Base-by-base conservation (phyloP, 2,888 invertebrate genomes). In the Tenthredo notha region DNA sequence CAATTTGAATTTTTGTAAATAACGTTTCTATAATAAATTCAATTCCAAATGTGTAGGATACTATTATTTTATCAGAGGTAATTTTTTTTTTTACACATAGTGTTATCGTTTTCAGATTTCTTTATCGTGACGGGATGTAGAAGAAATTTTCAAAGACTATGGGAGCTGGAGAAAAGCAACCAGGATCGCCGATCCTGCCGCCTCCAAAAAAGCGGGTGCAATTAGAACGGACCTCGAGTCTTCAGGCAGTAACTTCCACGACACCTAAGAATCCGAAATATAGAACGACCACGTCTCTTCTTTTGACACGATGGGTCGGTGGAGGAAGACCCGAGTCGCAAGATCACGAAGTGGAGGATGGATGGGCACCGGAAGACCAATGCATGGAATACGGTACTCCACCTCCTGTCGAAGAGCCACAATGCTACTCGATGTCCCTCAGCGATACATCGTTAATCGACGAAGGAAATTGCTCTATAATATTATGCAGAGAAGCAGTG, bases 331-430 rank as follows among this genome's bases (percentile, higher is more conserved):
- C 84, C 37, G 87, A 89, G 33, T 47, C 83, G 33, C 82, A 87
- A 1, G 87, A 90, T 15, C 54, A 84, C 6, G 87, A 85, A 29
- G 89, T 89, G 0, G 88, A 88, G 40, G 85, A 85, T 61, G 85
- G 86, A 6, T 87, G 88, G 85, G 84, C 75, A 0, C 43, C 88
- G 15, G 90, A 90, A 0, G 86, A 87, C 18, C 88, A 86, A 2
- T 97, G 96, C 93, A 96, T 97, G 95, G 96, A 97, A 92, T 96
- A 96, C 90, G 97, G 97, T 85, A 96, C 96, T 61, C 96, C 97
- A 25, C 97, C 97, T 10, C 97, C 97, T 47, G 96, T 97, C 85
- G 97, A 97, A 93, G 97, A 92, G 70, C 91, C 92, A 0, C 90
- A 92, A 37, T 92, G 91, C 84, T 92, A 97, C 93, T 96, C 97